These are phyloP conservation scores for Dryadula phaetusa DNA, from an alignment of 2,888 invertebrate genomes.

Conservation along the genomic window DNA sequence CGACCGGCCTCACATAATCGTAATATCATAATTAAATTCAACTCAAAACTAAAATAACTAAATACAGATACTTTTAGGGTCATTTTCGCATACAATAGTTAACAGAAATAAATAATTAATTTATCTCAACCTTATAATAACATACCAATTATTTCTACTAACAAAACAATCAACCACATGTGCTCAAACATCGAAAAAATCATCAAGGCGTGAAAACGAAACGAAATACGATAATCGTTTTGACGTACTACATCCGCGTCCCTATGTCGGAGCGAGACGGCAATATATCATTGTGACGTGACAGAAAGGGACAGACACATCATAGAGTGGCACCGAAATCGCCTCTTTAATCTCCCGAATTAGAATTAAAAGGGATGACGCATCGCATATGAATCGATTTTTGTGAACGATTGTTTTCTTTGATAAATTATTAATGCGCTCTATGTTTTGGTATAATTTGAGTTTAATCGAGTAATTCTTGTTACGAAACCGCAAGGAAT, in stretches of 20 bases:
- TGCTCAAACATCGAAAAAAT: slow-evolving; percentile 33
- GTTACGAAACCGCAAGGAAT: slow-evolving; percentile 15
- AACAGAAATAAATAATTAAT: slow-evolving; percentile 15
- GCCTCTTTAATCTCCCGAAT: slow-evolving; percentile 33
- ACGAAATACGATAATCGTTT: slow-evolving; percentile 39
- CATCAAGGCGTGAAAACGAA: slow-evolving; percentile 41
- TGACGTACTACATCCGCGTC: slow-evolving; percentile 14
- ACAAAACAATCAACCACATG: slow-evolving; percentile 27
- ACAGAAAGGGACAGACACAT: slow-evolving; percentile 47
- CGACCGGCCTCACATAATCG: too few relatives aligned
- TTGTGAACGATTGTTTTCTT: slow-evolving; percentile 40
- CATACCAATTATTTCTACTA: slow-evolving; percentile 20
- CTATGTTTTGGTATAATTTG: slow-evolving; percentile 29
- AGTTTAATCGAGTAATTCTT: slow-evolving; percentile 12
- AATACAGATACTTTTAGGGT: not conserved
- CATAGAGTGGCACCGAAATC: slow-evolving; percentile 22
- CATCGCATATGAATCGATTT: slow-evolving; percentile 44
- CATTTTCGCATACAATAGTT: slow-evolving; percentile 1
- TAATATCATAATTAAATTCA: too few relatives aligned
- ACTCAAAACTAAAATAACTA: too few relatives aligned
- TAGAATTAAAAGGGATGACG: slow-evolving; percentile 53
- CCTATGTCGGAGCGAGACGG: slow-evolving; percentile 44
- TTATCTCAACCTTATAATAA: slow-evolving; percentile 10
- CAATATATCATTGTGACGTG: slow-evolving; percentile 30
- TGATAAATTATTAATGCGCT: slow-evolving; percentile 45